phyloP scores from a whole-genome alignment of 2,888 invertebrate genomes.

The Diaphora mendica region DNA sequence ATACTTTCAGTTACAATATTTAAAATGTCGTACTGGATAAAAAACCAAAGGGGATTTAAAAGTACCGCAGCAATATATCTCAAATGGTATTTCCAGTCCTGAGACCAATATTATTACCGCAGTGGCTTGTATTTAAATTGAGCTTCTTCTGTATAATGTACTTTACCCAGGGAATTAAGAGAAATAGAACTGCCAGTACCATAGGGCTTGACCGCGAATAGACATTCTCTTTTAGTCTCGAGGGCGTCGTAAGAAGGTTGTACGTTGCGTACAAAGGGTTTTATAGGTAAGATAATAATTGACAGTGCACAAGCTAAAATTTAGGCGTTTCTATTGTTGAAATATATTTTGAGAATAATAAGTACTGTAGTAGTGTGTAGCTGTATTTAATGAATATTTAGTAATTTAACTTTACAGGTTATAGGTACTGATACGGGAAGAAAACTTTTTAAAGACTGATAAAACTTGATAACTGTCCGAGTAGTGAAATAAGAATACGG shows the following conservation, averaged over 20 bases:
- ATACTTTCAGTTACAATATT: background rate
- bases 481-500: too few species aligned
- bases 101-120: slow-evolving; percentile 28
- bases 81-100: slow-evolving; percentile 25
- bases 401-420: too few species aligned
- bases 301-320: background rate
- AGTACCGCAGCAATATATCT: slow-evolving; percentile 26
- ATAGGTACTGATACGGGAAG: too few species aligned
- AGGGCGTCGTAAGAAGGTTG: slow-evolving; percentile 3
- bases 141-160: slow-evolving; percentile 23
- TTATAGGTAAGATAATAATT: background rate
- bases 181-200: background rate
- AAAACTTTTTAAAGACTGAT: too few species aligned
- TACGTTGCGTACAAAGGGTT: background rate
- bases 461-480: too few species aligned
- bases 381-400: background rate
- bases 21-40: background rate
- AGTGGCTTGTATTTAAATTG: slow-evolving; percentile 28
- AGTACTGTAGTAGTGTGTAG: too few species aligned
- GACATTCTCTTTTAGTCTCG: slow-evolving; percentile 7
- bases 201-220: slow-evolving; percentile 3
- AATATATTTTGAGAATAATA: background rate
- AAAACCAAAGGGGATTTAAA: background rate
- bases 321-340: background rate
- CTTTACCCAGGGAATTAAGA: slow-evolving; percentile 20